phyloP scores from a whole-genome alignment of 37 sponge, comb jelly and placozoan genomes.

The Mnemiopsis leidyi region DNA sequence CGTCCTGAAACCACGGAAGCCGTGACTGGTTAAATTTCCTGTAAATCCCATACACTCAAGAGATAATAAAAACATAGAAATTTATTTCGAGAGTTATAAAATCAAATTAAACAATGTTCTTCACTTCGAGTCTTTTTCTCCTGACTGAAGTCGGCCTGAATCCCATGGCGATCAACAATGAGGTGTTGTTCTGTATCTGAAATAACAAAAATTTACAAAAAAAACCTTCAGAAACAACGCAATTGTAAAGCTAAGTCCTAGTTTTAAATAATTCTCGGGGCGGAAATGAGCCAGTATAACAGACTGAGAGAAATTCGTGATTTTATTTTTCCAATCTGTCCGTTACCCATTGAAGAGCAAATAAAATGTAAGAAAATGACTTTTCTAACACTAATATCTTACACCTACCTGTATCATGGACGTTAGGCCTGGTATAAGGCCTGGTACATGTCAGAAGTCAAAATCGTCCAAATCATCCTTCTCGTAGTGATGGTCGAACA shows the following conservation, averaged over 20 bases:
- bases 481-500: slow-evolving; percentile 73
- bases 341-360: too few relatives aligned
- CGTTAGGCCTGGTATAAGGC: slow-evolving; percentile 52
- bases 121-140: slow-evolving; percentile 56
- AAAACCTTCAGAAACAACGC: too few relatives aligned
- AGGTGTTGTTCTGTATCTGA: background rate
- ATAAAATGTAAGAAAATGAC: too few relatives aligned
- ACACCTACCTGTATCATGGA: slow-evolving; percentile 9
- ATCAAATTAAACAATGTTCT: slow-evolving; percentile 56
- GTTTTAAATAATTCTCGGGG: too few relatives aligned
- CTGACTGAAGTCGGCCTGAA: slow-evolving; percentile 47
- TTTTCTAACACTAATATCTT: too few relatives aligned
- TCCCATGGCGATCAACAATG: slow-evolving; percentile 22
- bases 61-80: background rate
- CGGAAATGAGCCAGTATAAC: too few relatives aligned
- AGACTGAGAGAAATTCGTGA: too few relatives aligned
- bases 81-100: slow-evolving; percentile 46
- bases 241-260: too few relatives aligned
- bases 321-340: too few relatives aligned
- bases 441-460: slow-evolving; percentile 68
- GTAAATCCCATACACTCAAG: background rate
- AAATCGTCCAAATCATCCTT: slow-evolving; percentile 86
- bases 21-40: background rate
- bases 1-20: background rate
- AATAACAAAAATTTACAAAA: too few relatives aligned